phyloP scores from a whole-genome alignment of 2,888 invertebrate genomes.

The Antheraea yamamai region DNA sequence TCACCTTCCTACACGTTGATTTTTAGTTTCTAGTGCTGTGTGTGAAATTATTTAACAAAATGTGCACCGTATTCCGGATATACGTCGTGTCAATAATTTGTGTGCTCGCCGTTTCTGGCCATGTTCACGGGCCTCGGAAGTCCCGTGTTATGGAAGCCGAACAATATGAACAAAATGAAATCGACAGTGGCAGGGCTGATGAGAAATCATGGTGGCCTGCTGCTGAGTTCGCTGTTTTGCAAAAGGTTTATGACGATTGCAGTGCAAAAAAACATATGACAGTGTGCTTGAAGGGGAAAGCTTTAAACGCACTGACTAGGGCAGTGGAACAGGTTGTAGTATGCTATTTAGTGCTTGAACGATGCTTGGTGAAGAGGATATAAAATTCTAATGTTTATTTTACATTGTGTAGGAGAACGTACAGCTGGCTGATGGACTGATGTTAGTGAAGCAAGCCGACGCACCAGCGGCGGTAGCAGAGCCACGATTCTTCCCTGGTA shows the following conservation, averaged over 20 bases:
- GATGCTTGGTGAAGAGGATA: conserved; percentile 45
- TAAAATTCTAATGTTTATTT: conserved; percentile 51
- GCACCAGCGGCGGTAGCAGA: conserved; percentile 79
- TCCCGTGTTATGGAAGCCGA: conserved; percentile 72
- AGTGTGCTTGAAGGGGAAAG: conserved; percentile 84
- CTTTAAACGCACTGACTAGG: conserved; percentile 80
- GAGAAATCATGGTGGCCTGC: conserved; percentile 79
- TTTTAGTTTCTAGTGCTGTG: conserved; percentile 71
- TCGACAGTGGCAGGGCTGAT: conserved; percentile 76
- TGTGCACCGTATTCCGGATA: conserved; percentile 77
- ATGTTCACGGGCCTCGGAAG: conserved; percentile 72
- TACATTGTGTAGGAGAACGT: conserved; percentile 80
- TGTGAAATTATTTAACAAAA: conserved; percentile 60
- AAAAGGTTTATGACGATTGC: conserved; percentile 85
- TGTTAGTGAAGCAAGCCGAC: conserved; percentile 82
- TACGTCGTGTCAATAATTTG: conserved; percentile 70
- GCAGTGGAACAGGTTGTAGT: conserved; percentile 81
- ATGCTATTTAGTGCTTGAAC: conserved; percentile 23
- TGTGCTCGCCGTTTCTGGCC: conserved; percentile 65
- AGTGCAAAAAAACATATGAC: conserved; percentile 83
- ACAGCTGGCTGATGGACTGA: conserved; percentile 83
- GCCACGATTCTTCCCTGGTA: conserved; percentile 80
- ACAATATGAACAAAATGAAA: conserved; percentile 71
- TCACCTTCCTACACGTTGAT: conserved; percentile 72
- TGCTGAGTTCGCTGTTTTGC: conserved; percentile 82